Evolutionary conservation across 2,888 invertebrate genomes (phyloP).

Genomic region (Elaeidobius kamerunicus): DNA sequence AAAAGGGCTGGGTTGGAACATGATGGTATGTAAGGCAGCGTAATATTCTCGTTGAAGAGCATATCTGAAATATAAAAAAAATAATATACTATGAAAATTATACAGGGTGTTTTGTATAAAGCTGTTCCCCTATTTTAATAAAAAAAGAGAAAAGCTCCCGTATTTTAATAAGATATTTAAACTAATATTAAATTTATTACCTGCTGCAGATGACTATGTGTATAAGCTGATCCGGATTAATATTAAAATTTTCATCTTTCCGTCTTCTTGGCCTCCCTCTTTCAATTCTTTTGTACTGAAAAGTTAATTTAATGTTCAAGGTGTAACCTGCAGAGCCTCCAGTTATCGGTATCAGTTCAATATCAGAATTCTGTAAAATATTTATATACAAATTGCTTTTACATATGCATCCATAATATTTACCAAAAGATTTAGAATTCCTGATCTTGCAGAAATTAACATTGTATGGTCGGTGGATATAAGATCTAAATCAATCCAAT

Average conservation of each 20-base stretch:
- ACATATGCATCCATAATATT: not conserved
- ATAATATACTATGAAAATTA: not conserved
- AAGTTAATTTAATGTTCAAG: conserved; percentile 28
- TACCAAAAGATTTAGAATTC: conserved; percentile 30
- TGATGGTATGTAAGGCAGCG: conserved; percentile 29
- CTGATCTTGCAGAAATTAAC: conserved; percentile 28
- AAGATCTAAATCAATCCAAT: conserved; percentile 34
- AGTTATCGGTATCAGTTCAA: conserved; percentile 29
- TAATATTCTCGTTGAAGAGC: conserved; percentile 33
- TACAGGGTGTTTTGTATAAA: too few relatives aligned
- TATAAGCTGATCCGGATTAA: conserved; percentile 7
- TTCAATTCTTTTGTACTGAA: conserved; percentile 33
- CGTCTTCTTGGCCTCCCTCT: conserved; percentile 24
- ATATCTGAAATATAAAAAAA: conserved; percentile 24
- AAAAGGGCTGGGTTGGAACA: conserved; percentile 37
- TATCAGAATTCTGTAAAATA: conserved; percentile 32
- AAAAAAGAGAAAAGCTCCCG: too few relatives aligned
- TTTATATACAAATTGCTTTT: not conserved
- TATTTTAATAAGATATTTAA: too few relatives aligned
- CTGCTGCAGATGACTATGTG: conserved; percentile 14
- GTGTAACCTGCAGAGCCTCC: conserved; percentile 30
- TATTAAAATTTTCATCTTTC: conserved; percentile 22
- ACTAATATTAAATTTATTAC: too few relatives aligned
- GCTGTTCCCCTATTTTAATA: too few relatives aligned
- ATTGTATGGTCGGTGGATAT: conserved; percentile 22